A percentile compares a stretch with the other conserved stretches of the same genome.
Evolutionary conservation across 2,797 vertebrate species (phyloP).

Genomic region (Acanthopagrus latus): DNA sequence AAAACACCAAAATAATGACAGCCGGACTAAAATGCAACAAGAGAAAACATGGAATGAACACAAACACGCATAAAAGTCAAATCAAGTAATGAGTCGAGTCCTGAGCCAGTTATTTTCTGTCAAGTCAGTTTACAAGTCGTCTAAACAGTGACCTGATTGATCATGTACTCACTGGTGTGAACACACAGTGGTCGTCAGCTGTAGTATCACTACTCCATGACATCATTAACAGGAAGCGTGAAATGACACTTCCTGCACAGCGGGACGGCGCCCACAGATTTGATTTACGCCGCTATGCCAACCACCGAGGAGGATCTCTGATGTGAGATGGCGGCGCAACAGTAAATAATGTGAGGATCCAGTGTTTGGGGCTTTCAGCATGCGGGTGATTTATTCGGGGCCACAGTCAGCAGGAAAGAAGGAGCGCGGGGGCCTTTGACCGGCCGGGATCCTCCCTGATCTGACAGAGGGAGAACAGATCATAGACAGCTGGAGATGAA

Average conservation of each 20-base stretch:
- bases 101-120: too few relatives aligned
- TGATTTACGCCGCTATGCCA: not conserved
- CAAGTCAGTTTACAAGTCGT: too few relatives aligned
- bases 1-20: too few relatives aligned
- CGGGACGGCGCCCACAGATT: not conserved
- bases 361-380: conserved; percentile 22
- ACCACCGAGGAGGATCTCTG: conserved; percentile 12
- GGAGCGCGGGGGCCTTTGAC: conserved; percentile 46
- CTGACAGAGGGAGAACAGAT: conserved; percentile 42
- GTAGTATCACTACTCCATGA: too few relatives aligned
- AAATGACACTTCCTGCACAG: not conserved
- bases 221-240: not conserved
- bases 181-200: too few relatives aligned
- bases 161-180: too few relatives aligned
- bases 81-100: too few relatives aligned
- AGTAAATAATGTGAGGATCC: conserved; percentile 12
- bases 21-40: too few relatives aligned
- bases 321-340: conserved; percentile 15
- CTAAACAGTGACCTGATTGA: too few relatives aligned
- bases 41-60: too few relatives aligned
- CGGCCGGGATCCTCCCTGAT: conserved; percentile 34
- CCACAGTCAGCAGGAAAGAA: conserved; percentile 11
- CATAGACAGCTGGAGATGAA: conserved; percentile 41
- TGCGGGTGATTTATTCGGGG: conserved; percentile 34
- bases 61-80: too few relatives aligned